These are phyloP conservation scores for Abrostola triplasia DNA, from an alignment of 2,888 invertebrate species.

Conservation along the genomic window DNA sequence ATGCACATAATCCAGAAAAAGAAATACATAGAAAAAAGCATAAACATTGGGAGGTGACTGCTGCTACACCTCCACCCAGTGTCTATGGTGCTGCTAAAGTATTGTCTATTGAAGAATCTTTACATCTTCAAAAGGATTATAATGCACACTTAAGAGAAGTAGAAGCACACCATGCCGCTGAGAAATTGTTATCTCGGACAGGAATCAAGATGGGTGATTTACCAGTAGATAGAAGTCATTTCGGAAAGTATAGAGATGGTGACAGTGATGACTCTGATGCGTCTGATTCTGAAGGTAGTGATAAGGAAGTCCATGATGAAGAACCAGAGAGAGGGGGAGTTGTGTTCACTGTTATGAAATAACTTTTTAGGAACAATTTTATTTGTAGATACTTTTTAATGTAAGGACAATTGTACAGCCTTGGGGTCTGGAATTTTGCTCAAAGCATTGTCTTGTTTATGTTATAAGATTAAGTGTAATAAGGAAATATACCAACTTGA, in stretches of 20 bases:
- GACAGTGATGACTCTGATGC: conserved; percentile 76
- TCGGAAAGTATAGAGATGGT: conserved; percentile 76
- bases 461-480: not conserved
- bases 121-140: conserved; percentile 87
- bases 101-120: conserved; percentile 87
- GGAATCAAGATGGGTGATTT: conserved; percentile 77
- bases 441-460: conserved; percentile 2
- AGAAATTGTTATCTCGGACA: conserved; percentile 80
- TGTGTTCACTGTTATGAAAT: conserved; percentile 84
- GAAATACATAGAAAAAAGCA: conserved; percentile 84
- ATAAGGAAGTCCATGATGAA: conserved; percentile 88
- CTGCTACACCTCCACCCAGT: conserved; percentile 89
- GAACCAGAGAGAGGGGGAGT: conserved; percentile 88
- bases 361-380: conserved; percentile 24
- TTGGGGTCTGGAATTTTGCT: not conserved
- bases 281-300: conserved; percentile 83
- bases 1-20: conserved; percentile 87
- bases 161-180: conserved; percentile 88
- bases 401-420: no score
- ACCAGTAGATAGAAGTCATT: conserved; percentile 69
- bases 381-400: no score
- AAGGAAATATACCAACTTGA: not conserved
- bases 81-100: conserved; percentile 86
- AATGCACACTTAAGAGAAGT: conserved; percentile 80
- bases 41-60: conserved; percentile 89